These are phyloP conservation scores for Berghia stephanieae DNA, from an alignment of 1,140 invertebrate species.

Conservation along the genomic window DNA sequence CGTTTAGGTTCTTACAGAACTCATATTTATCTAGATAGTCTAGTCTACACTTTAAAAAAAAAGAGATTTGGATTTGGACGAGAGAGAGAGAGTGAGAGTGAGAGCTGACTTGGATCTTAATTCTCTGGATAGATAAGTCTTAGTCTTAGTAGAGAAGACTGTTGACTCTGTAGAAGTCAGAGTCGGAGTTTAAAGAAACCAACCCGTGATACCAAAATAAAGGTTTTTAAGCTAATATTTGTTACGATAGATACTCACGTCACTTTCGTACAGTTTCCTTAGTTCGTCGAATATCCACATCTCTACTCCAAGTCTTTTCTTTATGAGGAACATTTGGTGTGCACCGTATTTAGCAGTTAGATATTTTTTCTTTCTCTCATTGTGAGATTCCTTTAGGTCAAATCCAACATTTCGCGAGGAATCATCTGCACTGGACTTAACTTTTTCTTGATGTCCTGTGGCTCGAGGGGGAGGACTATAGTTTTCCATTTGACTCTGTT, in stretches of 20 bases:
- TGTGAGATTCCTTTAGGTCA: conserved; percentile 53
- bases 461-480: conserved; percentile 2
- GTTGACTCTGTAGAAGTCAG: no score
- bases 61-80: no score
- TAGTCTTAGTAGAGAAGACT: no score
- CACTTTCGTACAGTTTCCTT: conserved; percentile 85
- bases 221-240: no score
- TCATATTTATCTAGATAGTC: no score
- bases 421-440: conserved; percentile 17
- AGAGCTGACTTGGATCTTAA: no score
- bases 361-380: conserved; percentile 81
- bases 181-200: no score
- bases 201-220: no score
- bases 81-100: no score
- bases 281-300: conserved; percentile 98
- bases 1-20: no score
- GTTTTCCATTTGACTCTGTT: conserved; percentile 33
- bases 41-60: no score
- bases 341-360: conserved; percentile 95
- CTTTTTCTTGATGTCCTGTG: neutral
- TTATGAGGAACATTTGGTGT: conserved; percentile 95
- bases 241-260: conserved; percentile 74
- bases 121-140: no score
- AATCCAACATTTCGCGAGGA: conserved; percentile 50
- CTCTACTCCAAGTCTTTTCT: conserved; percentile 92